Conservation (phyloP, 1,140 invertebrate species). For the Epicauta chinensis region DNA sequence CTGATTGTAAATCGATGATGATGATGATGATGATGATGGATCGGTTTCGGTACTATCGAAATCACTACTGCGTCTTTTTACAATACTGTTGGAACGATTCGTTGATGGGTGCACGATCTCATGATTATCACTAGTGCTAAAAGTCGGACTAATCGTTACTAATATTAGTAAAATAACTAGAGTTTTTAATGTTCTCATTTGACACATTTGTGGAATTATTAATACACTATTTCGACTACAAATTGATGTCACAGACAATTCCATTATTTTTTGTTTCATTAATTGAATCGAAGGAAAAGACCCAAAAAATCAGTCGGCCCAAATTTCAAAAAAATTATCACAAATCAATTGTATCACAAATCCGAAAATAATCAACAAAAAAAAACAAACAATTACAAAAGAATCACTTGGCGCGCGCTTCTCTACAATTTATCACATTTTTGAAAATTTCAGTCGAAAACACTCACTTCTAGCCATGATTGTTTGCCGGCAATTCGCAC, state of each 20-base stretch:
- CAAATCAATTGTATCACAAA: too few species aligned
- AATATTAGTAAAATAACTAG: not conserved
- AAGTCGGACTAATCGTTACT: conserved; percentile 1
- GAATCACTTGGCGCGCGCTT: not conserved
- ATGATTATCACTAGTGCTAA: conserved; percentile 3
- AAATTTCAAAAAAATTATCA: too few species aligned
- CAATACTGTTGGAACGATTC: conserved; percentile 12
- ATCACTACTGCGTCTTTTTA: conserved; percentile 1
- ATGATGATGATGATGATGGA: too few species aligned
- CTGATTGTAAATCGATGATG: too few species aligned
- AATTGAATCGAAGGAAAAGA: not conserved
- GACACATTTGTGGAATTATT: not conserved
- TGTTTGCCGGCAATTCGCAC: too few species aligned
- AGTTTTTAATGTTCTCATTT: conserved; percentile 1
- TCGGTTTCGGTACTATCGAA: too few species aligned
- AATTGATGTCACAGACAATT: too few species aligned
- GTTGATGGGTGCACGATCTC: too few species aligned
- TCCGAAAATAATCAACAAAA: too few species aligned
- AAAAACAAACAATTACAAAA: too few species aligned
- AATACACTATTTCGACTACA: not conserved
- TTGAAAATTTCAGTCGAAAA: not conserved
- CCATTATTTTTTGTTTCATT: not conserved
- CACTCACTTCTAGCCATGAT: not conserved
- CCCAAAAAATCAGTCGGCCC: not conserved
- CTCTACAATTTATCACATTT: conserved; percentile 12